A percentile compares a stretch with the other conserved stretches of the same genome.
These are phyloP conservation scores for Struthidea cinerea DNA, from an alignment of 2,113 vertebrate genomes.

Conservation along the genomic window DNA sequence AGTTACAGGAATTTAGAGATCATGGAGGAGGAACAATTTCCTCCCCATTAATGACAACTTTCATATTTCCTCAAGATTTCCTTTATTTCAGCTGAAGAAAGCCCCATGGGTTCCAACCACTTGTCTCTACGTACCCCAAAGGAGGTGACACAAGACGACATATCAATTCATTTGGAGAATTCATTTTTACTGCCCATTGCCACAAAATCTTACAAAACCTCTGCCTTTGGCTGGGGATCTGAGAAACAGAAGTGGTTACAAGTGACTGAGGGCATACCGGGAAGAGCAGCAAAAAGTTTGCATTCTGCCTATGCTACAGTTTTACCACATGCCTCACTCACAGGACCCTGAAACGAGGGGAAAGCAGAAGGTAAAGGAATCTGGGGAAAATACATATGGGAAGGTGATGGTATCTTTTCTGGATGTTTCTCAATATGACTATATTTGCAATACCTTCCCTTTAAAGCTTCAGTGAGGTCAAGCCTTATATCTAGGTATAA, in stretches of 20 bases:
- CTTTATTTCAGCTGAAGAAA: background rate
- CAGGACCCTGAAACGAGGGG: background rate
- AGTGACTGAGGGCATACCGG: background rate
- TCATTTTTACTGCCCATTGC: background rate
- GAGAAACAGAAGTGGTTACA: background rate
- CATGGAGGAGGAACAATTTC: background rate
- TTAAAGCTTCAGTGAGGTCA: background rate
- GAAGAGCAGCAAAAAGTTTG: background rate
- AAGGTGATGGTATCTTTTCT: background rate
- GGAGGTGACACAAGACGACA: background rate
- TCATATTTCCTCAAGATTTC: background rate
- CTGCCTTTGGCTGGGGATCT: background rate
- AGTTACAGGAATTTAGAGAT: background rate
- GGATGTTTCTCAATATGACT: background rate
- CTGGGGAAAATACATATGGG: background rate
- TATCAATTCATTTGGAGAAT: background rate
- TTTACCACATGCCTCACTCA: background rate
- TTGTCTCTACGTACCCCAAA: background rate
- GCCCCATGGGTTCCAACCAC: background rate
- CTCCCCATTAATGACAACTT: background rate
- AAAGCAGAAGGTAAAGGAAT: background rate
- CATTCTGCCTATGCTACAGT: background rate
- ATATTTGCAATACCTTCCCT: background rate
- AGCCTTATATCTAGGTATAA: background rate
- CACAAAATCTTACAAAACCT: background rate